phyloP scores from a whole-genome alignment of 2,888 invertebrate species.

The Thymelicus acteon region DNA sequence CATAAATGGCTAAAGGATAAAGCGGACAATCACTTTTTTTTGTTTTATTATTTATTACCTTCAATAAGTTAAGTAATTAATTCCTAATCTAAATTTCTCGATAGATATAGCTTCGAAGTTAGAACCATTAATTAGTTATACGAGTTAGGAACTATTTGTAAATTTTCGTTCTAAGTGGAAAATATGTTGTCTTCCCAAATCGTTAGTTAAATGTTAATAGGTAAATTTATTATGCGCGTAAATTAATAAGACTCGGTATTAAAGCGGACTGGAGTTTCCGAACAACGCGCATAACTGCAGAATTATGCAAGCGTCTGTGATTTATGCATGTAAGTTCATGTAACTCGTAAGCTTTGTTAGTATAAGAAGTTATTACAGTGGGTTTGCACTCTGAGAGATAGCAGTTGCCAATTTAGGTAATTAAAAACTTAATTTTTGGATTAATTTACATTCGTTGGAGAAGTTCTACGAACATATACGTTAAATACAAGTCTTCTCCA shows the following conservation, averaged over 20 bases:
- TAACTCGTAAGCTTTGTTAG: constrained; percentile 30
- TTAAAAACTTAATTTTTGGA: not conserved
- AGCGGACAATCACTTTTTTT: too few relatives aligned
- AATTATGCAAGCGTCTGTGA: constrained; percentile 34
- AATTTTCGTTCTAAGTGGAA: not conserved
- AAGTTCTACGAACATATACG: too few relatives aligned
- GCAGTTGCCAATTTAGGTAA: constrained; percentile 7
- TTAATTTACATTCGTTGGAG: not conserved
- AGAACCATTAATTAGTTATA: too few relatives aligned
- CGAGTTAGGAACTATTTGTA: not conserved
- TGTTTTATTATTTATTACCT: too few relatives aligned
- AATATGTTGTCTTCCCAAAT: not conserved
- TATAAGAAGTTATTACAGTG: constrained; percentile 21
- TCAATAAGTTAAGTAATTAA: too few relatives aligned
- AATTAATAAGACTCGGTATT: constrained; percentile 34
- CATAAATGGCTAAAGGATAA: too few relatives aligned
- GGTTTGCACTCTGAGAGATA: constrained; percentile 5
- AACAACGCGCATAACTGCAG: constrained; percentile 36
- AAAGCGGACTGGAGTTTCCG: constrained; percentile 25
- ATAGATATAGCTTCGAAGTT: too few relatives aligned
- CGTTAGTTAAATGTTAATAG: constrained; percentile 12
- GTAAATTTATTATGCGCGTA: constrained; percentile 32
- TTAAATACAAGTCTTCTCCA: too few relatives aligned
- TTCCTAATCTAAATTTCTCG: too few relatives aligned
- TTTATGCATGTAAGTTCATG: constrained; percentile 36